A percentile compares a stretch with the other conserved stretches of the same genome.
Conservation (phyloP, 2,888 invertebrate genomes). For the Harmothoe impar region DNA sequence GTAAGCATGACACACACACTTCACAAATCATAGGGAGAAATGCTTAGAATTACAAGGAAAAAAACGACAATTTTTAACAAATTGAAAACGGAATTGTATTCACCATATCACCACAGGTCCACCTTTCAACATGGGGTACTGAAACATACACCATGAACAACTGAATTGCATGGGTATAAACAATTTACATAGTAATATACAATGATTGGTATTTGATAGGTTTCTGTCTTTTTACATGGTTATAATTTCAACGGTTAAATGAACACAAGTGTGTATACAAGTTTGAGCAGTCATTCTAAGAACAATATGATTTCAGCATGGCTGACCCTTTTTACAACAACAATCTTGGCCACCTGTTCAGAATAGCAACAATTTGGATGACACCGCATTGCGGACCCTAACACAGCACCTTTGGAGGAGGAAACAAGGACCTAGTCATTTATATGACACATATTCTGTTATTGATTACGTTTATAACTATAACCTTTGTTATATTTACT, state of each 20-base stretch:
- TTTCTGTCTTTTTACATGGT: neutral
- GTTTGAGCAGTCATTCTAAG: constrained; percentile 32
- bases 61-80: constrained; percentile 27
- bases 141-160: neutral
- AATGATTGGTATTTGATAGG: neutral
- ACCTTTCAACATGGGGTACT: neutral
- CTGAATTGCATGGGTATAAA: constrained; percentile 10
- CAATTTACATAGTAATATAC: constrained; percentile 14
- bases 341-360: neutral
- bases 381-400: neutral
- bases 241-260: constrained; percentile 52
- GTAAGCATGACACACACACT: too few species aligned
- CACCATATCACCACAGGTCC: constrained; percentile 23
- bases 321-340: neutral
- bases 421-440: constrained; percentile 32
- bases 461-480: neutral
- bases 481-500: neutral
- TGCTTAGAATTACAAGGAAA: neutral
- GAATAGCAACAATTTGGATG: constrained; percentile 51
- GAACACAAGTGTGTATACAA: constrained; percentile 48
- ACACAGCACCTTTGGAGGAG: constrained; percentile 40
- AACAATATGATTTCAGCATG: constrained; percentile 23
- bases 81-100: constrained; percentile 18
- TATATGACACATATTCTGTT: neutral
- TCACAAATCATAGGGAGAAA: too few species aligned